Base-by-base conservation (phyloP, 2,113 vertebrate genomes). In the Ibidorhyncha struthersii region DNA sequence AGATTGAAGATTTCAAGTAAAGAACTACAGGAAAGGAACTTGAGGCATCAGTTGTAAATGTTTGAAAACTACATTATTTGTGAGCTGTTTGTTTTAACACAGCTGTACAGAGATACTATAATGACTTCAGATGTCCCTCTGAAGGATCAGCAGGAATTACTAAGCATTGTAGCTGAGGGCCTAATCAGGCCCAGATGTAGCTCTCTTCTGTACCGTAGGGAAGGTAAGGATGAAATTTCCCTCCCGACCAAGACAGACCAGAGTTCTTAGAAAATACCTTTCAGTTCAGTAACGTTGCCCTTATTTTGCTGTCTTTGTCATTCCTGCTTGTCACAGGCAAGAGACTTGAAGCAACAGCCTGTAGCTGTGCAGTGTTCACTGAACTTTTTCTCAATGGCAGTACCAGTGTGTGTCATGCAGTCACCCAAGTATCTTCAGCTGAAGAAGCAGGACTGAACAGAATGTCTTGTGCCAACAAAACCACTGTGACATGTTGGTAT, bases 61-160 rank as follows among this genome's bases (percentile, higher is more conserved):
- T 97, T 97, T 97, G 94, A 96, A 95, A 97, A 93, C 87, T 91
- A 84, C 96, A 95, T 97, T 97, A 90, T 95, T 97, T 93, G 88
- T 92, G 92, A 97, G 86, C 85, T 96, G 96, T 95, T 97, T 97
- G 96, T 90, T 97, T 93, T 95, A 96, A 92, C 95, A 86, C 95
- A 97, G 97, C 97, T 96, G 96, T 90, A 96, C 88, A 78, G 94
- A 96, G 93, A 93, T 71, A 73, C 59, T 93, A n/a, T 95, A 91
- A 91, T 88, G 93, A 78, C 92, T 96, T 96, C 85, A 95, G 79
- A 96, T 93, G 85, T 92, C 79, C 71, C 59, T 90, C 90, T 86
- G 79, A 95, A 95, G 25, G 17, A 92, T 86, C 83, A 71, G 76
- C 72, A 91, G 41, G 58, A 94, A 90, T 93, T 91, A 90, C 66